Evolutionary conservation across 2,797 vertebrate species (phyloP), one percentile per base, ranked within the genome.

Genomic region (Myotis myotis): DNA sequence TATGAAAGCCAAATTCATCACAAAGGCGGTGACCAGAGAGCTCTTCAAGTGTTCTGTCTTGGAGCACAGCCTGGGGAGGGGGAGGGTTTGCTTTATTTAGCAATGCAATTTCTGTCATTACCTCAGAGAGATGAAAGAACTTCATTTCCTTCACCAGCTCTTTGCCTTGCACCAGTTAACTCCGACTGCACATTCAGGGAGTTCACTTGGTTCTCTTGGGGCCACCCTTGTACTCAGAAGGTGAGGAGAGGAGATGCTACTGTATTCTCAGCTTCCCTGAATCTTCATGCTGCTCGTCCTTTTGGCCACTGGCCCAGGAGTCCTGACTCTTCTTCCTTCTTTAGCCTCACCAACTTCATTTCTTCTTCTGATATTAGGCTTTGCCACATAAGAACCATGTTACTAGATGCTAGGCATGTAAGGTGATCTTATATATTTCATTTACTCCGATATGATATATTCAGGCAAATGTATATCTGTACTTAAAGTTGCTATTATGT

Each of bases 1-100:
- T 93, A 80, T 74, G 60, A 95, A 94, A 97, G 74, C 81, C 70
- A 93, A 95, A 70, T 85, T 95, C 44, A 79, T 80, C 25, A 94
- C 72, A 94, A 93, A 94, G 68, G 55, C 36, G 95, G 76, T 33
- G 49, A 49, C 12, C 28, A 55, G 80, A 38, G 22, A 89, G 79
- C 11, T 57, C 76, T 33, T 78, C 4, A 55, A 94, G 13, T 75
- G 30, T 13, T 36, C 2, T 33, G 17, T 72, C 71, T 72, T 68
- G 25, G 25, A 95, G 70, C 64, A 66, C 15, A 44, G 57, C 25
- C 2, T 4, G 11, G 11, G 12, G 28, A 2, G 5, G 25, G 57
- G 25, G 5, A 19, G 53, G 20, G 28, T 62, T 62, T 62, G 51
- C 47, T 93, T 81, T 86, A 90, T 93, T 96, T 92, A 93, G 75